Evolutionary conservation across 2,113 vertebrate genomes (phyloP), one percentile per base, ranked within the genome.

Genomic region (Brachypteracias leptosomus): DNA sequence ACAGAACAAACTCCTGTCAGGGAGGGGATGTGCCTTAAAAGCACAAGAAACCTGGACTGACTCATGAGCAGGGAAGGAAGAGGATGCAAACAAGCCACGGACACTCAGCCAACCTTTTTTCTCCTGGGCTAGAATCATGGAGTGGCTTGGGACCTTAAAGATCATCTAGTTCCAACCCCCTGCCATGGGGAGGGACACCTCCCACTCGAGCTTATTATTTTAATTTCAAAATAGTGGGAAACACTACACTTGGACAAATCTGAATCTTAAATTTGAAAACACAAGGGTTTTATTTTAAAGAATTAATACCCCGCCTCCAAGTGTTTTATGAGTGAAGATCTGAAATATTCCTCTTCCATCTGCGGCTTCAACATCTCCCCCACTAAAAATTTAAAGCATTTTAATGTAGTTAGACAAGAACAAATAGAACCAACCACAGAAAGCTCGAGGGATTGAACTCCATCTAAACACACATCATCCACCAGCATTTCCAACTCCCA

Each of bases 391-490:
- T 54, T 2, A 14, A 46, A 76, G 57, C 22, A 24, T 72, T 65
- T 42, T 6, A 72, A 62, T 1, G 7, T 40, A 75, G 68, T 33
- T 28, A 70, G 29, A 20, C 44, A 47, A 49, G 19, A 67, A 31
- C 38, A 83, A 85, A 63, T 7, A 47, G 8, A 66, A 36, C 9
- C 15, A 84, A 46, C 7, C 59, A 46, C 51, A 92, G 72, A 52
- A 75, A 83, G n/a, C n/a, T 2, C 8, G 13, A 26, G 67, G 49
- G 57, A 63, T 1, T 10, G 21, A 61, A 38, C 40, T 9, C 40
- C 0, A 38, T 10, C n/a, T 36, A 16, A 59, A n/a, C 0, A 0
- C 0, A 9, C 35, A 33, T 46, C n/a, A 63, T 6, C 12, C 12
- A 1, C 66, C 20, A 42, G 42, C 40, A 73, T 74, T 83, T 83